Evolutionary conservation across 1,140 invertebrate genomes (phyloP), one percentile per base, ranked within the genome.

Genomic region (Melitaea cinxia): DNA sequence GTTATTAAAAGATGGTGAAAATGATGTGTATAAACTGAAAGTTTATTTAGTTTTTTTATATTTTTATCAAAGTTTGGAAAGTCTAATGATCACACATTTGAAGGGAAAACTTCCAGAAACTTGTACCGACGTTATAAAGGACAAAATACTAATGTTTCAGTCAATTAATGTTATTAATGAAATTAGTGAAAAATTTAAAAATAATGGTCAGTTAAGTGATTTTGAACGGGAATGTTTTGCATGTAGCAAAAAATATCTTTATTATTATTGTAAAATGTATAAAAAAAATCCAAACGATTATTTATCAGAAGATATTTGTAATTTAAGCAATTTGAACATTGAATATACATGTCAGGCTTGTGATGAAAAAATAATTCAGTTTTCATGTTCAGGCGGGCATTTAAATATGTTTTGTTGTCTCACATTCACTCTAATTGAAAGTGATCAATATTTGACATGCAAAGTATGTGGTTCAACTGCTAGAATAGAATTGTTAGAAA

Each of bases 371-470:
- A 65, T 90, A 28, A 39, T 75, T 47, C 74, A 74, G 0, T 86
- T 90, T 68, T 37, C 67, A 4, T 88, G 87, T 73, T 66, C 62
- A 57, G 49, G 70, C 17, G 70, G 67, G 1, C 87, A 90, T 75
- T 42, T 77, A 0, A 89, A 83, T 56, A 75, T 81, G 70, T 79
- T 88, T 68, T 89, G 87, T 70, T 68, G 70, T 15, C 12, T 82
- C 21, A 78, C 84, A 47, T 86, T 88, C 54, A 85, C 82, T 5
- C 83, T 72, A 3, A 89, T 88, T 54, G 75, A 77, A 37, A 47
- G 26, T 28, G 56, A 71, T 50, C 67, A 85, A 21, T 87, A 89
- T 68, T 62, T 89, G 6, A 17, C 76, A 4, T 89, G 87, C 73
- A 77, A 71, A 49, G 37, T 65, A 12, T 89, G 35, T 4, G 35